Percentiles rank a stretch among this genome's conserved stretches.
Evolutionary conservation across 2,113 vertebrate genomes (phyloP).

Genomic region (Nycticorax nycticorax): DNA sequence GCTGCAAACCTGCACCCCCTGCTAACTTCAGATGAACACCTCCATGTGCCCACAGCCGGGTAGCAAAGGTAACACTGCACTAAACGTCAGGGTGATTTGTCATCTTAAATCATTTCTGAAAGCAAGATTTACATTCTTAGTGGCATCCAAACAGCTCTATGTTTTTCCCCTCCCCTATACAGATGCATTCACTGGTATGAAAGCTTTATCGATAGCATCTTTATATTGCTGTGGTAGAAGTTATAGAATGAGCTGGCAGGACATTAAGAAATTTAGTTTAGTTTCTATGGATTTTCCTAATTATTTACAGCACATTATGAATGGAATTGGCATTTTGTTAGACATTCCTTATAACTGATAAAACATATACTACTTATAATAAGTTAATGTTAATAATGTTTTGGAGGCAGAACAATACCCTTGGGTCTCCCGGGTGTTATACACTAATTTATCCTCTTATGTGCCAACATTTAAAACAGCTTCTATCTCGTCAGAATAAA

Average conservation of each 20-base stretch:
- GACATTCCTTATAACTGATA: not conserved
- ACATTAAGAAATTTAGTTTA: not conserved
- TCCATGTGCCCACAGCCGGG: not conserved
- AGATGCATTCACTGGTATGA: not conserved
- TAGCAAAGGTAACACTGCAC: not conserved
- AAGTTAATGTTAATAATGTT: not conserved
- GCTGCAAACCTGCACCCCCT: not conserved
- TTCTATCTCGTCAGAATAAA: not conserved
- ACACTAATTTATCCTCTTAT: not conserved
- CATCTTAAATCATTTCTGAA: not conserved
- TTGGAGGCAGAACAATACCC: not conserved
- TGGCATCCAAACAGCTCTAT: not conserved
- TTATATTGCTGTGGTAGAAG: not conserved
- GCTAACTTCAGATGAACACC: not conserved
- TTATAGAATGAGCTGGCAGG: not conserved
- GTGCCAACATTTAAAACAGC: not conserved
- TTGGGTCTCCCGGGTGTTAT: not conserved
- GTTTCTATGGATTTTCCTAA: not conserved
- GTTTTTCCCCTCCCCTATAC: not conserved
- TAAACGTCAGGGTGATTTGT: not conserved
- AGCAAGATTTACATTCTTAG: not conserved
- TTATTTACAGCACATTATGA: not conserved
- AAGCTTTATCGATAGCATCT: not conserved
- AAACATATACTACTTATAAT: not conserved
- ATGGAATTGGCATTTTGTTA: not conserved